These are phyloP conservation scores for Isichthys henryi DNA, from an alignment of 2,113 vertebrate genomes.

Conservation along the genomic window DNA sequence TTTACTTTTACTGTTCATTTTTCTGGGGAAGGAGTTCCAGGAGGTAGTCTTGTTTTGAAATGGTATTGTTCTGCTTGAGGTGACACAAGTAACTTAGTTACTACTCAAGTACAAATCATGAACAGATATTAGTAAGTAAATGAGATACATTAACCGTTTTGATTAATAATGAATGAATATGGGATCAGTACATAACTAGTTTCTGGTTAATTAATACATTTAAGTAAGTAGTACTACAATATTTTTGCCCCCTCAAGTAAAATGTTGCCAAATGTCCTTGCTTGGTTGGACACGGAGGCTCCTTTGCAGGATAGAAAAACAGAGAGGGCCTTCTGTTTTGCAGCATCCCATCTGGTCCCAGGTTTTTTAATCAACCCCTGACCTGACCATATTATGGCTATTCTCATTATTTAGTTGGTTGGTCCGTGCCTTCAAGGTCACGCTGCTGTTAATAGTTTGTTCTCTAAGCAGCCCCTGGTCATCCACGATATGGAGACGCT, in stretches of 20 bases:
- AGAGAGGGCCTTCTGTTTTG: not conserved
- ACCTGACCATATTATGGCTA: not conserved
- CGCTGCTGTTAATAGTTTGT: not conserved
- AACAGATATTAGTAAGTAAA: not conserved
- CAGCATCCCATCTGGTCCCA: not conserved
- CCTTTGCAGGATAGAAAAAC: not conserved
- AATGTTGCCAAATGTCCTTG: not conserved
- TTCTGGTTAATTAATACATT: not conserved
- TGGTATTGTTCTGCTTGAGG: not conserved
- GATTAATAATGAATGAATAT: not conserved
- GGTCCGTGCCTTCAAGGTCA: not conserved
- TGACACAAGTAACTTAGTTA: not conserved
- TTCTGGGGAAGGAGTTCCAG: not conserved
- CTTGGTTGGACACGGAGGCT: not conserved
- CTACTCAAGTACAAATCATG: not conserved
- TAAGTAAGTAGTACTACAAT: not conserved
- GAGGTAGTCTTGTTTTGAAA: not conserved
- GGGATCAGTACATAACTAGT: not conserved
- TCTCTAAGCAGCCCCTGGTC: slow-evolving; percentile 77
- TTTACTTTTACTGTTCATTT: not conserved
- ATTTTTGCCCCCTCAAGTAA: not conserved
- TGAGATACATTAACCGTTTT: not conserved
- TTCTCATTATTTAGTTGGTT: not conserved
- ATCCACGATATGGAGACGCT: slow-evolving; percentile 97
- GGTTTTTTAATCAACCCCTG: not conserved